Base-by-base conservation (phyloP, 2,113 vertebrate species). In the Poeciliopsis occidentalis region DNA sequence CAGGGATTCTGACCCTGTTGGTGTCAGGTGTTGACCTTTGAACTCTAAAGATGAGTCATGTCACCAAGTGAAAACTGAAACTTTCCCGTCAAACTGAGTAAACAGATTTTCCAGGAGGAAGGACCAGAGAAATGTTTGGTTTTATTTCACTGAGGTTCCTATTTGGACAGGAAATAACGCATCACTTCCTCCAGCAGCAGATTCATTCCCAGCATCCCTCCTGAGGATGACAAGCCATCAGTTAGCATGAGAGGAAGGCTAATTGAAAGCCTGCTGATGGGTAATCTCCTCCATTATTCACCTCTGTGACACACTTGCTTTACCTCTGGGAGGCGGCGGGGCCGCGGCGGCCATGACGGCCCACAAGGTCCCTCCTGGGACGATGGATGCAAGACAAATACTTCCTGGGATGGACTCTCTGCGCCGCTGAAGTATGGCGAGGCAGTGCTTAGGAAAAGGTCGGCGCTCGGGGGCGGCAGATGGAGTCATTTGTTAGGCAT, bases 231-330 rank as follows among this genome's bases (percentile, higher is more conserved):
- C 96, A 96, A 95, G 95, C 94, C 90, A 97, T 98, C 96, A 95
- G 96, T 96, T 95, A 93, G 93, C 89, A 88, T 85, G 89, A 92
- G 93, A 82, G 74, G 61, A 69, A 96, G 95, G 95, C 97, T 97
- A 97, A 98, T 97, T 97, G 96, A 95, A 80, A 67, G 54, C 95
- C 95, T 95, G 94, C 95, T 95, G 96, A 97, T 95, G 94, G 95
- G 93, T 95, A 95, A 96, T 96, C 96, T 96, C 95, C 94, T 93
- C 96, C 97, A 96, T 94, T 91, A 96, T 95, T 96, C 95, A 91
- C 81, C 76, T 87, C 84, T 75, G 34, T 84, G 90, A 90, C 91
- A 91, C 87, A 79, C 84, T 85, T 80, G 89, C 89, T 91, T 86
- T 90, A 92, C 91, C 90, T 88, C 69, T 83, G 12, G 73, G 60